These are phyloP conservation scores for Papilio polyxenes DNA, from an alignment of 1,140 invertebrate genomes.

Conservation along the genomic window DNA sequence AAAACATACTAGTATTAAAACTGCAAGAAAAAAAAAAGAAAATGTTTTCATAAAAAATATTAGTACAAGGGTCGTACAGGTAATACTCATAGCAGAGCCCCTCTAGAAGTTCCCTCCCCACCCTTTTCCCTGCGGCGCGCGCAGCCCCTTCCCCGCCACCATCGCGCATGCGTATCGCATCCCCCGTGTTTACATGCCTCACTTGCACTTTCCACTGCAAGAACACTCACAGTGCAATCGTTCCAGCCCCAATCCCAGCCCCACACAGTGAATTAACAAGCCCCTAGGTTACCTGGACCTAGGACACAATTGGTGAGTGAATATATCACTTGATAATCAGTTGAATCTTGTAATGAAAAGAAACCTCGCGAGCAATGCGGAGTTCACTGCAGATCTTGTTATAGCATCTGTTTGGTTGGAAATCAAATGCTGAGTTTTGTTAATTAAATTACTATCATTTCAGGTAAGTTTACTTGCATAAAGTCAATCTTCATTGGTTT, in stretches of 20 bases:
- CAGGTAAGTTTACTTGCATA: no score
- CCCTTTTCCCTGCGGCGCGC: conserved; percentile 48
- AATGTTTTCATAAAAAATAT: not conserved
- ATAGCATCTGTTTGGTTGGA: not conserved
- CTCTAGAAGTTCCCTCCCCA: not conserved
- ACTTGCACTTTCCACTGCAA: conserved; percentile 21
- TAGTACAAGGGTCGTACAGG: not conserved
- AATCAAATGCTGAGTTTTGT: not conserved
- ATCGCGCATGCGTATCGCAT: not conserved
- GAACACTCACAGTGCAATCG: not conserved
- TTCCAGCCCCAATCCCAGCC: not conserved
- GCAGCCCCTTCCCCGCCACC: conserved; percentile 34
- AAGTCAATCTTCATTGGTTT: no score
- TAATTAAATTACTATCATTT: no score
- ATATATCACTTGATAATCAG: not conserved
- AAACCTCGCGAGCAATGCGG: not conserved
- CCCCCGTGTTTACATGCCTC: conserved; percentile 18
- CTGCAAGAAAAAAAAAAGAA: no score
- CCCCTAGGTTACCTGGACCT: not conserved
- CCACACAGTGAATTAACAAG: not conserved
- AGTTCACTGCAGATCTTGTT: not conserved
- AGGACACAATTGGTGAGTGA: not conserved
- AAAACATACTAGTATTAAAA: no score
- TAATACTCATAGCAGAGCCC: not conserved
- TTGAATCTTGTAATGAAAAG: not conserved